phyloP scores from a whole-genome alignment of 1,140 invertebrate species.

The Calosoma granatense region DNA sequence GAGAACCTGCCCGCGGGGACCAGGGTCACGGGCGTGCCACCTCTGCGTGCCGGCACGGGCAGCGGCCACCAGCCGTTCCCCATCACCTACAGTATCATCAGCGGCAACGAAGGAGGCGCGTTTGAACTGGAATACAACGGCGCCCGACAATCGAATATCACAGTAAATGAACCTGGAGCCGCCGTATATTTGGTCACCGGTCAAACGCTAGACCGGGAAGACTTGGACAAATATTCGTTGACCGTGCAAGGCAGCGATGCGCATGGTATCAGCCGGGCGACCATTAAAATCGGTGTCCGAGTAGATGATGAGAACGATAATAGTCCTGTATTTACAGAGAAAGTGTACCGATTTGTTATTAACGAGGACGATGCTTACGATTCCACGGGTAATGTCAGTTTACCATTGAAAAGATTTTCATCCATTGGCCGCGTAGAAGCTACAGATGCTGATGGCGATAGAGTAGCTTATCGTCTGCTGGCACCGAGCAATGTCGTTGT shows the following conservation, averaged over 20 bases:
- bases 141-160: constrained; percentile 44
- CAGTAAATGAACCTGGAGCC: constrained; percentile 43
- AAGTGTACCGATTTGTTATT: constrained; percentile 68
- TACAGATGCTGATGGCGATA: constrained; percentile 77
- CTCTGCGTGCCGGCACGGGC: constrained; percentile 48
- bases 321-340: constrained; percentile 66
- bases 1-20: constrained; percentile 67
- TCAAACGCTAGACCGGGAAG: constrained; percentile 62
- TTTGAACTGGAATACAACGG: constrained; percentile 53
- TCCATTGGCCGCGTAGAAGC: constrained; percentile 73
- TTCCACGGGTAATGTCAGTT: constrained; percentile 40
- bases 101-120: constrained; percentile 55
- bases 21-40: constrained; percentile 52
- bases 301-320: constrained; percentile 87
- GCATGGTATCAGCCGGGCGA: constrained; percentile 60
- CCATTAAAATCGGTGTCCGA: constrained; percentile 58
- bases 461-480: constrained; percentile 70
- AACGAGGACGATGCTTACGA: constrained; percentile 39
- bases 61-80: constrained; percentile 41
- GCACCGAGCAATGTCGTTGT: constrained; percentile 68
- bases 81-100: constrained; percentile 65
- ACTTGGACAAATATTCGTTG: constrained; percentile 53
- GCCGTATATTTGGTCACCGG: constrained; percentile 62
- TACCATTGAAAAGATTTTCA: constrained; percentile 61
- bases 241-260: constrained; percentile 65